A percentile compares a stretch with the other conserved stretches of the same genome.
Conservation (phyloP, 35 echinoderm and acorn worm species). For the Ophioderma brevispina region DNA sequence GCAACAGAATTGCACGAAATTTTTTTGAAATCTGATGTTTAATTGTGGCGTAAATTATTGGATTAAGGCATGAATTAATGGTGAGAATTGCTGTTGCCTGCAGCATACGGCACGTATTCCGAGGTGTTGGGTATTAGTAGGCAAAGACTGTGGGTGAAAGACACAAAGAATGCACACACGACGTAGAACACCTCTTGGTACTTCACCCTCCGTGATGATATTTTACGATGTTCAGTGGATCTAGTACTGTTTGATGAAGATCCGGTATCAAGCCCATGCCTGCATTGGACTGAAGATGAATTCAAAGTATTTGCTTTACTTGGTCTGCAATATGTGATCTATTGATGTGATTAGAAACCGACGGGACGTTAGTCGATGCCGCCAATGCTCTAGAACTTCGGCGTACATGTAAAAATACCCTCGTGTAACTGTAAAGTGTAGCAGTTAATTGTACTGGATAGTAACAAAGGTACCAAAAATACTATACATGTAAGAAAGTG, state of each 20-base stretch:
- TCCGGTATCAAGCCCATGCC: too few relatives aligned
- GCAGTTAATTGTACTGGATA: neutral
- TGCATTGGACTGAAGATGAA: too few relatives aligned
- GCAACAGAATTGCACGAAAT: too few relatives aligned
- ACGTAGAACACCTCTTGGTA: conserved; percentile 84
- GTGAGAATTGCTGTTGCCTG: conserved; percentile 22
- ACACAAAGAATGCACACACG: conserved; percentile 72
- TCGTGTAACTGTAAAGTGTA: too few relatives aligned
- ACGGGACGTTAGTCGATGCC: neutral
- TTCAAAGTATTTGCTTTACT: neutral
- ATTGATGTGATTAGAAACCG: neutral
- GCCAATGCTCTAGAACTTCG: neutral
- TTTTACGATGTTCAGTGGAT: neutral
- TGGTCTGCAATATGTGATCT: neutral
- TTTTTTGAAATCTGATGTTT: conserved; percentile 70
- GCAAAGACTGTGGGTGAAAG: conserved; percentile 43
- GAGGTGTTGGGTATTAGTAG: conserved; percentile 45
- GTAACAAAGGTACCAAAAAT: neutral
- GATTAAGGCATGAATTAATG: conserved; percentile 29
- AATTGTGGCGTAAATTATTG: too few relatives aligned
- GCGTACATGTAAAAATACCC: neutral
- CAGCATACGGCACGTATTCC: conserved; percentile 58
- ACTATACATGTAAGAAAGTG: neutral
- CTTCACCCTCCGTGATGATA: conserved; percentile 9
- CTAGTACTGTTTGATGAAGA: neutral